phyloP scores from a whole-genome alignment of 2,113 vertebrate species.

The Seriola aureovittata region DNA sequence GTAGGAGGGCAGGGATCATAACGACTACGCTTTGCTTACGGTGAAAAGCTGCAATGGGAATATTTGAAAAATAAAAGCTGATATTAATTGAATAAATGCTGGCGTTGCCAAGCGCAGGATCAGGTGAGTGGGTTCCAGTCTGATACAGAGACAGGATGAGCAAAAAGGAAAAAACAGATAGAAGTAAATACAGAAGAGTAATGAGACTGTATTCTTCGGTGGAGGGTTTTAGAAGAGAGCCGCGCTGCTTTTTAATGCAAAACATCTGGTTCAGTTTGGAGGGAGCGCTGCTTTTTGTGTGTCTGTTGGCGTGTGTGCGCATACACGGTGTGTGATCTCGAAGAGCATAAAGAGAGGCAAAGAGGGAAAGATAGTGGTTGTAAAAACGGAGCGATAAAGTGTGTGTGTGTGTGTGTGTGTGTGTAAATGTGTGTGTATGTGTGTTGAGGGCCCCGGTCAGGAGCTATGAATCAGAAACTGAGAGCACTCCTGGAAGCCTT shows the following conservation, averaged over 20 bases:
- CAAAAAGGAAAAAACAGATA: conserved; percentile 1
- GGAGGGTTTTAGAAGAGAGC: conserved; percentile 44
- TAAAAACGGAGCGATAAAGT: conserved; percentile 53
- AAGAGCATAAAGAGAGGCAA: conserved; percentile 26
- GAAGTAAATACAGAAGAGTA: conserved; percentile 34
- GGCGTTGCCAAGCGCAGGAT: not conserved
- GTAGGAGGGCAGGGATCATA: too few species aligned
- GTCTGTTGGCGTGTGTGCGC: conserved; percentile 16
- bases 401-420: conserved; percentile 7
- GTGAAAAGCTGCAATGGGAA: not conserved
- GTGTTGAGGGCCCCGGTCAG: conserved; percentile 30
- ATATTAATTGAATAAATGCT: not conserved
- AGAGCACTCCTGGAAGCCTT: conserved; percentile 81
- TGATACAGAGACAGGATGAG: not conserved
- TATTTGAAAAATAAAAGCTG: not conserved
- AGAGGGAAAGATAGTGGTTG: conserved; percentile 48
- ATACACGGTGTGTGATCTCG: conserved; percentile 50
- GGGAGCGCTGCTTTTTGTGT: conserved; percentile 25
- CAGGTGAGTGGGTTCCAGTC: not conserved
- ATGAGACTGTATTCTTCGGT: conserved; percentile 39
- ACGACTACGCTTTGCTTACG: not conserved
- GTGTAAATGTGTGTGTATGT: conserved; percentile 4
- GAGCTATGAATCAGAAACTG: conserved; percentile 58
- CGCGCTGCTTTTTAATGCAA: conserved; percentile 60
- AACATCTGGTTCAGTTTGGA: conserved; percentile 68